Conservation (phyloP, 2,113 vertebrate species). For the Myiozetetes cayanensis region DNA sequence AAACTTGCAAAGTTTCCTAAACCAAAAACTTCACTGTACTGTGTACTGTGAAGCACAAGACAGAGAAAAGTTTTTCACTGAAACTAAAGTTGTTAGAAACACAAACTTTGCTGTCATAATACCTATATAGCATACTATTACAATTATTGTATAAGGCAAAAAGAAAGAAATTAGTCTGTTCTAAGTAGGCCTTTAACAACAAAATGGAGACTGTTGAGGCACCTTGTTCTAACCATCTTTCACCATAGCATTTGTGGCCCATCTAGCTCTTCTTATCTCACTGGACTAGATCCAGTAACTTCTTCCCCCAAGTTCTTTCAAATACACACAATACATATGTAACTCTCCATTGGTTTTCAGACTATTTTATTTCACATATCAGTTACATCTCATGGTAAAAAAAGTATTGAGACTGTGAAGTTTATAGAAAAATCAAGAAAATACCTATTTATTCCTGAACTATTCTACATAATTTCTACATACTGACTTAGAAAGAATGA, state of each 20-base stretch:
- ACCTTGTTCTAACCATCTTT: neutral
- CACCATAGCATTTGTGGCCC: neutral
- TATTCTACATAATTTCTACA: neutral
- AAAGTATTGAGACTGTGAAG: neutral
- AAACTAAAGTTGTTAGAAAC: neutral
- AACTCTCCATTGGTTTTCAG: neutral
- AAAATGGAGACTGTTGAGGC: neutral
- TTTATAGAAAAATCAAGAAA: neutral
- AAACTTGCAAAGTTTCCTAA: neutral
- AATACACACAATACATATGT: neutral
- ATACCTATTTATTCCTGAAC: neutral
- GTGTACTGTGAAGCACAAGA: neutral
- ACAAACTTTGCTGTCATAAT: neutral
- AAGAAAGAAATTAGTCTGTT: neutral
- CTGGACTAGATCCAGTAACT: neutral
- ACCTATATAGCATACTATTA: neutral
- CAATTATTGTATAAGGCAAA: neutral
- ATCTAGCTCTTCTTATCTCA: neutral
- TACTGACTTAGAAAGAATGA: neutral
- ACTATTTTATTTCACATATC: neutral
- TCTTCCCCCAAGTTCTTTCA: neutral
- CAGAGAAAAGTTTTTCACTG: neutral
- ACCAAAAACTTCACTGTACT: neutral
- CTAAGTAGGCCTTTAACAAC: neutral
- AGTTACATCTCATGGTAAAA: neutral